Conservation (phyloP, 2,797 vertebrate genomes). For the Phoebastria nigripes region DNA sequence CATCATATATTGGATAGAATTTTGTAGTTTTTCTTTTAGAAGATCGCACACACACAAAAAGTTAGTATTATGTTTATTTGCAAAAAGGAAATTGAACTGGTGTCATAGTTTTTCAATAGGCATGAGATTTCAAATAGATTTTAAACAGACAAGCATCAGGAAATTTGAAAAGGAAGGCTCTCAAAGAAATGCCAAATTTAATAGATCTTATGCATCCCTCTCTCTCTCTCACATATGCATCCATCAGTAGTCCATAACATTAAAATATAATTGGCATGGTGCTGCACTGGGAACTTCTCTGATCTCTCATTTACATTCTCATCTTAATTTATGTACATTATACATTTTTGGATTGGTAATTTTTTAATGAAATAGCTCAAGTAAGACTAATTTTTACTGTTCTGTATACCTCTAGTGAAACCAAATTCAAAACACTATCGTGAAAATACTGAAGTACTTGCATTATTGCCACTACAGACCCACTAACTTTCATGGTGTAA, state of each 20-base stretch:
- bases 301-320: neutral
- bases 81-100: neutral
- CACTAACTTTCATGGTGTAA: neutral
- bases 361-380: neutral
- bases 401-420: neutral
- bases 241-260: neutral
- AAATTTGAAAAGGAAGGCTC: neutral
- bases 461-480: neutral
- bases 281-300: neutral
- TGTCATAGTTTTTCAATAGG: neutral
- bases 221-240: neutral
- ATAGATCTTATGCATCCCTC: neutral
- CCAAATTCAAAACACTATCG: neutral
- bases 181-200: neutral
- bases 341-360: neutral
- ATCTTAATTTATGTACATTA: neutral
- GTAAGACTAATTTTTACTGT: neutral
- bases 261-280: neutral
- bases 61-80: neutral
- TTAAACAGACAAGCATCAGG: neutral
- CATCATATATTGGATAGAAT: neutral
- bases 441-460: neutral
- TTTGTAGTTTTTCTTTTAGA: neutral
- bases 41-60: neutral
- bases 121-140: neutral